These are phyloP conservation scores for Ianthella basta DNA, from an alignment of 37 sponge, comb jelly and placozoan species.

Conservation along the genomic window DNA sequence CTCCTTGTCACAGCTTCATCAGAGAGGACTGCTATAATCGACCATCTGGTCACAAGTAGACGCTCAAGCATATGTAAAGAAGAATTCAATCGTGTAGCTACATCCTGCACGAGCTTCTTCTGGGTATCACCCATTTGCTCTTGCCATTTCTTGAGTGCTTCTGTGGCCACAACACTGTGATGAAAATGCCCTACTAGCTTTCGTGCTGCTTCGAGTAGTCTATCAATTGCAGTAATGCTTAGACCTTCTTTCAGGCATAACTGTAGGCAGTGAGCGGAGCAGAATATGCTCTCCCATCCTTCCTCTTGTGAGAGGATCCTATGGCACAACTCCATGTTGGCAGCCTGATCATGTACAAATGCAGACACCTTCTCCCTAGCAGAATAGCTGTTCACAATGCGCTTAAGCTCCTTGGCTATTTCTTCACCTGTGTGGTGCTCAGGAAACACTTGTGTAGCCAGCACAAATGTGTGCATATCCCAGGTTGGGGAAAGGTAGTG, in stretches of 20 bases:
- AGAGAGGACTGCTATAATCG: not conserved
- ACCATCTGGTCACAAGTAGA: not conserved
- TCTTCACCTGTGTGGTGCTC: too few species aligned
- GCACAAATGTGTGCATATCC: too few species aligned
- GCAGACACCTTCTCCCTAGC: not conserved
- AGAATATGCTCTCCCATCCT: constrained; percentile 7
- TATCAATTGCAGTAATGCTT: not conserved
- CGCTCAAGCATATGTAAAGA: constrained; percentile 1
- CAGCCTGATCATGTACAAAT: too few species aligned
- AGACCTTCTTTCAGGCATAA: not conserved
- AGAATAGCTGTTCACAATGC: too few species aligned
- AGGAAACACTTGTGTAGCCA: too few species aligned
- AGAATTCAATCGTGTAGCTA: not conserved
- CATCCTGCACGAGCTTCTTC: not conserved
- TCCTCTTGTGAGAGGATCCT: not conserved
- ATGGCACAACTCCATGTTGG: too few species aligned
- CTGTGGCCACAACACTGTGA: constrained; percentile 32
- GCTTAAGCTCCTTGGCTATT: too few species aligned
- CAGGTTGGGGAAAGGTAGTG: too few species aligned
- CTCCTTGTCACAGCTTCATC: not conserved
- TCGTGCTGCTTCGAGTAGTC: not conserved
- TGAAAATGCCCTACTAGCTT: constrained; percentile 19
- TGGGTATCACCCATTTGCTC: not conserved
- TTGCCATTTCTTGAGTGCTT: not conserved
- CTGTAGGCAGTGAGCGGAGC: constrained; percentile 23